Evolutionary conservation across 2,797 vertebrate species (phyloP).

Genomic region (Rhinogobio ventralis): DNA sequence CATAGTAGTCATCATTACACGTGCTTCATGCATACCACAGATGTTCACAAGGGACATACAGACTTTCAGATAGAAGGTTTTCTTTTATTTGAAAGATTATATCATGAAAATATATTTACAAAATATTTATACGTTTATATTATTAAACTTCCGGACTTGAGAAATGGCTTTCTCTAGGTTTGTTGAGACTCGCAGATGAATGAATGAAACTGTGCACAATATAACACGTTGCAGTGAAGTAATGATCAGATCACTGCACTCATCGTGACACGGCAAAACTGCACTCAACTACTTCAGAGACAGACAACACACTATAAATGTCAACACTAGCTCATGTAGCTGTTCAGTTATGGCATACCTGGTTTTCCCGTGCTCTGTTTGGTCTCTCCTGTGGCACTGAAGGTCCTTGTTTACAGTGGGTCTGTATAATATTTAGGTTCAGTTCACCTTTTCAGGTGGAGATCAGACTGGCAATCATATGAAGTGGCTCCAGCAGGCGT

Average conservation of each 20-base stretch:
- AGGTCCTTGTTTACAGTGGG: not conserved
- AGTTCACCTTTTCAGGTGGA: not conserved
- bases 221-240: no score
- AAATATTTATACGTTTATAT: not conserved
- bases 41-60: not conserved
- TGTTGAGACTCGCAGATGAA: not conserved
- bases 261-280: constrained; percentile 11
- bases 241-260: not conserved
- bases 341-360: not conserved
- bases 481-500: not conserved
- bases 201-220: not conserved
- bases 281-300: not conserved
- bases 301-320: not conserved
- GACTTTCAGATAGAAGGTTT: not conserved
- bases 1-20: not conserved
- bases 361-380: not conserved
- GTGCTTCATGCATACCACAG: no score
- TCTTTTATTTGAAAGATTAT: not conserved
- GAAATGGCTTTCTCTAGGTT: not conserved
- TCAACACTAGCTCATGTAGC: not conserved
- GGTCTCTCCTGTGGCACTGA: not conserved
- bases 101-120: not conserved
- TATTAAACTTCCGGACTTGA: not conserved
- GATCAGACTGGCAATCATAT: not conserved
- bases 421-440: not conserved